Evolutionary conservation across 2,888 invertebrate species (phyloP), one percentile per base, ranked within the genome.

Genomic region (Phlogophora meticulosa): DNA sequence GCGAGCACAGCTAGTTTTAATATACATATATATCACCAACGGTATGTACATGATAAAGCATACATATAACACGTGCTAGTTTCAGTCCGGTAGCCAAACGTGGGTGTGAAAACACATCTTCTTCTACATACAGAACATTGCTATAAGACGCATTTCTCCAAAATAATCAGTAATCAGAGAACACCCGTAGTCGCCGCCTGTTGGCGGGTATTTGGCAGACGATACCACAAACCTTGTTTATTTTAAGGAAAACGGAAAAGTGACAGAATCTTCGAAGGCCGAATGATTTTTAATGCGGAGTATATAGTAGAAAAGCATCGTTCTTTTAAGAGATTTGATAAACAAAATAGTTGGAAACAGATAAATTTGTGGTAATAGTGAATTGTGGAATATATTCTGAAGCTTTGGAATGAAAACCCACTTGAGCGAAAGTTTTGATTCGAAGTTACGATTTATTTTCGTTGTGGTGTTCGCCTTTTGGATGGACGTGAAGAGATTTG

Each of bases 91-190:
- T 15, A 78, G 76, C 72, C 58, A 56, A 79, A 60, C 69, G 80
- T 79, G 80, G 76, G 76, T 55, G 73, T 74, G 13, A 36, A 76
- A 71, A 66, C 32, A 64, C 48, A 59, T 62, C 38, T 63, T 59
- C n/a, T 42, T 4, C 28, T 28, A 28, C 28, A 28, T 32, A 15
- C n/a, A 68, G 42, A 62, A 57, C 61, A 38, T 53, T 53, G 22
- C 22, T 59, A 32, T 57, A n/a, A 78, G 52, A 67, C 53, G 51
- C 56, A 59, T 81, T 87, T 86, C 72, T 83, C 86, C 84, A 85
- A 85, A 87, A 85, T 80, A 75, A 80, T 88, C 81, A 15, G 13
- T 36, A 88, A 89, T 87, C 45, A 61, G 63, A 61, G 43, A 68
- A 59, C 55, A 70, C 53, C 68, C 71, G 62, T n/a, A 15, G 64